Evolutionary conservation across 2,888 invertebrate species (phyloP).

Genomic region (Stramonita haemastoma): DNA sequence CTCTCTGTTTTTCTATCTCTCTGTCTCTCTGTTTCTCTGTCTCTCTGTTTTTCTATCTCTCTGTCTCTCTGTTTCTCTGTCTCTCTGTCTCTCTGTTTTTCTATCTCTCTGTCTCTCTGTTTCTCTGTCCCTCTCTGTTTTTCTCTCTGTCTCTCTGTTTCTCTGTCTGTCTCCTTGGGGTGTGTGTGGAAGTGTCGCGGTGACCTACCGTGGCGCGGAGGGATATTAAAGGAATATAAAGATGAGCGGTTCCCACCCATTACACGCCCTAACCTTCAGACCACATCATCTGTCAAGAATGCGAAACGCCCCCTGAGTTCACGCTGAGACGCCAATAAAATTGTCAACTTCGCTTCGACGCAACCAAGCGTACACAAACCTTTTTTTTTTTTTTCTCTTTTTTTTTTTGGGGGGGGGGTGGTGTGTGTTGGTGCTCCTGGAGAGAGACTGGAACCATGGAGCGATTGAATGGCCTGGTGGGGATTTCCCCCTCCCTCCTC

Average conservation of each 20-base stretch:
- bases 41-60: background rate
- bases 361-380: background rate
- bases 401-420: background rate
- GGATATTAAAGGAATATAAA: constrained; percentile 17
- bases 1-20: background rate
- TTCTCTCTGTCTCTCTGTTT: background rate
- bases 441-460: background rate
- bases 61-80: background rate
- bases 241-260: constrained; percentile 6
- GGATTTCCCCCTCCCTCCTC: too few relatives aligned
- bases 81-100: background rate
- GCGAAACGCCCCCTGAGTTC: background rate
- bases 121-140: background rate
- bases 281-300: constrained; percentile 13
- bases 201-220: background rate
- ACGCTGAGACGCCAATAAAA: constrained; percentile 13
- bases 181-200: background rate
- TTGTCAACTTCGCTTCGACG: constrained; percentile 8
- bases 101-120: background rate
- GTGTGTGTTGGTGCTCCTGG: background rate
- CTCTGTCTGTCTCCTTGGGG: background rate
- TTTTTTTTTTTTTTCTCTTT: background rate
- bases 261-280: background rate
- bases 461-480: too few relatives aligned
- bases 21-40: background rate